phyloP scores from a whole-genome alignment of 2,888 invertebrate genomes.

The Cosmia pyralina region DNA sequence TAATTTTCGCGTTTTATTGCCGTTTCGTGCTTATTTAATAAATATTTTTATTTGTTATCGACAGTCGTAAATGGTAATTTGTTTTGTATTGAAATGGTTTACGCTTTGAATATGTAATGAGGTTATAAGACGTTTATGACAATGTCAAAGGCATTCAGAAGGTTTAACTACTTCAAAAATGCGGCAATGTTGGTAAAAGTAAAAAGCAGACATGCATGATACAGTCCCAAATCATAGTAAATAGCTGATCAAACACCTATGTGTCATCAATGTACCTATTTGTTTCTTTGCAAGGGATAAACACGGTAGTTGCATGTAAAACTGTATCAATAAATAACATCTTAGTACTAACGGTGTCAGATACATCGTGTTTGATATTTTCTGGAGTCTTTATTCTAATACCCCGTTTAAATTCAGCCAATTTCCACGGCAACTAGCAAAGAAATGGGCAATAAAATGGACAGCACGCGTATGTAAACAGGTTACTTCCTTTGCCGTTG shows the following conservation, averaged over 20 bases:
- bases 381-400: background rate
- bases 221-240: background rate
- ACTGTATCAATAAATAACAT: no score
- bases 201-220: background rate
- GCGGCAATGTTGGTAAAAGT: background rate
- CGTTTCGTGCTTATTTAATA: constrained; percentile 81
- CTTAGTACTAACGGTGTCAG: background rate
- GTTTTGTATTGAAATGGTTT: constrained; percentile 69
- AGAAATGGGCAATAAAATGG: no score
- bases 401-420: no score
- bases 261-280: no score
- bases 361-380: background rate
- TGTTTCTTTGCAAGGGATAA: background rate
- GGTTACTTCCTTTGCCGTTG: no score
- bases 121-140: constrained; percentile 43
- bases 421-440: no score
- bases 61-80: constrained; percentile 74
- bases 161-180: constrained; percentile 1
- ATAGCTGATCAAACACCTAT: background rate
- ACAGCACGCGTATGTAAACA: no score
- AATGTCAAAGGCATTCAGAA: constrained; percentile 18
- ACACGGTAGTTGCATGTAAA: no score
- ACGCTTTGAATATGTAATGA: constrained; percentile 62
- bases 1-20: constrained; percentile 82
- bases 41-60: constrained; percentile 68